Base-by-base conservation (phyloP, 1,140 invertebrate species). In the Scaptodrosophila lebanonensis region DNA sequence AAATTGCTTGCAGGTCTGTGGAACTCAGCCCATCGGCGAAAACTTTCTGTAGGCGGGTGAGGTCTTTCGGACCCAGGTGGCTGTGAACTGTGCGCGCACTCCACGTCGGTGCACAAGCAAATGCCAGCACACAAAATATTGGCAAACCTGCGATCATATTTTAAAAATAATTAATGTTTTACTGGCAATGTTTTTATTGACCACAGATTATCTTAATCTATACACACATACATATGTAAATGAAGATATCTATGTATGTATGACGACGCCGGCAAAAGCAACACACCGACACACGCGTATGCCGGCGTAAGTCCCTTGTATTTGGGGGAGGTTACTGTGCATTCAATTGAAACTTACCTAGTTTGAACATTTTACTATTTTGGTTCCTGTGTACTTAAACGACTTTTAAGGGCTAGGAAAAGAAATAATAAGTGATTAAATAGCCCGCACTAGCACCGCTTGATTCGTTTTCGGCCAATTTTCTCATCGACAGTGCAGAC, bases 11-110 rank as follows among this genome's bases (percentile, higher is more conserved):
- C 43, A 87, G 54, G 48, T 87, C 86, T 30, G 54, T 83, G 8
- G 84, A 86, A n/a, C 52, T 60, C 17, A 85, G 50, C 3, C 70
- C 86, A 49, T 87, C 84, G n/a, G 59, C 58, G 57, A 87, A 87
- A 0, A 87, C 83, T 43, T 72, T 71, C 25, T 87, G 77, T 9
- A 87, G 61, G 64, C 86, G 83, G 48, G 59, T 68, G 42, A 83
- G 52, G 70, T 87, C 85, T 27, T 67, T 67, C 18, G 62, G 35
- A 3, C 58, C 65, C 29, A 87, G 36, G 48, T 87, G 75, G 17
- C 66, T 84, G 13, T 73, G 66, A 6, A 87, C 82, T 8, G 85
- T 84, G 22, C 79, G 79, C 0, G 64, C 43, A 16, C 67, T 72
- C 58, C 57, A 66, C 27, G 66, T 69, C 30, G 48, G 27, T 30